Evolutionary conservation across 1,140 invertebrate species (phyloP).

Genomic region (Sitobion miscanthi): DNA sequence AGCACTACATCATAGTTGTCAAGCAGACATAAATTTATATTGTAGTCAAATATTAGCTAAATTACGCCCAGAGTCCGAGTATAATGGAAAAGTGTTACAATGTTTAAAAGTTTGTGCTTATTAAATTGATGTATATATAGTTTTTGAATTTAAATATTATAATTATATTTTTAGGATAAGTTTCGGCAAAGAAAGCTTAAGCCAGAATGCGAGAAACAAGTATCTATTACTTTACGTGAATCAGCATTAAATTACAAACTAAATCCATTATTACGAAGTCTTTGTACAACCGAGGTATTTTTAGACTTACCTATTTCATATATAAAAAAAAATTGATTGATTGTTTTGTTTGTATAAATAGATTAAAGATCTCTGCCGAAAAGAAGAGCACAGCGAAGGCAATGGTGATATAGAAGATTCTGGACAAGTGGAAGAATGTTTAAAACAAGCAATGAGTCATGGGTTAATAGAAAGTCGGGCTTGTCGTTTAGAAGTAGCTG

Average conservation of each 20-base stretch:
- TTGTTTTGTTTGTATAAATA: slow-evolving; percentile 58
- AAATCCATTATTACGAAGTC: slow-evolving; percentile 79
- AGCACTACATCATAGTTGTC: slow-evolving; percentile 79
- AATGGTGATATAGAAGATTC: slow-evolving; percentile 65
- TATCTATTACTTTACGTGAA: slow-evolving; percentile 81
- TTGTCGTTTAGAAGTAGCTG: slow-evolving; percentile 81
- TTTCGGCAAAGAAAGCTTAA: slow-evolving; percentile 77
- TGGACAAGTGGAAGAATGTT: slow-evolving; percentile 81
- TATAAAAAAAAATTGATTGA: neutral
- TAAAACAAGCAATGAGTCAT: slow-evolving; percentile 79
- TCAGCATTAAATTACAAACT: slow-evolving; percentile 85
- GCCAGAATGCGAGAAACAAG: slow-evolving; percentile 79
- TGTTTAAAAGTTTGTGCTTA: slow-evolving; percentile 61
- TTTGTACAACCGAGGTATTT: slow-evolving; percentile 72
- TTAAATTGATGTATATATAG: neutral
- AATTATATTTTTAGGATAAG: slow-evolving; percentile 67
- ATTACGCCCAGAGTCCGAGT: slow-evolving; percentile 66
- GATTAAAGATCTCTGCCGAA: slow-evolving; percentile 65
- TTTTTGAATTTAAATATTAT: slow-evolving; percentile 28
- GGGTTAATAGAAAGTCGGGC: slow-evolving; percentile 75
- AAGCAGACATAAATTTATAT: slow-evolving; percentile 75
- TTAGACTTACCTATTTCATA: neutral
- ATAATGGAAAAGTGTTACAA: slow-evolving; percentile 68
- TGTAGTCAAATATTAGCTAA: slow-evolving; percentile 66
- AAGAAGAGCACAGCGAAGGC: slow-evolving; percentile 66